Evolutionary conservation across 2,888 invertebrate genomes (phyloP), one percentile per base, ranked within the genome.

Genomic region (Agrypnus murinus): DNA sequence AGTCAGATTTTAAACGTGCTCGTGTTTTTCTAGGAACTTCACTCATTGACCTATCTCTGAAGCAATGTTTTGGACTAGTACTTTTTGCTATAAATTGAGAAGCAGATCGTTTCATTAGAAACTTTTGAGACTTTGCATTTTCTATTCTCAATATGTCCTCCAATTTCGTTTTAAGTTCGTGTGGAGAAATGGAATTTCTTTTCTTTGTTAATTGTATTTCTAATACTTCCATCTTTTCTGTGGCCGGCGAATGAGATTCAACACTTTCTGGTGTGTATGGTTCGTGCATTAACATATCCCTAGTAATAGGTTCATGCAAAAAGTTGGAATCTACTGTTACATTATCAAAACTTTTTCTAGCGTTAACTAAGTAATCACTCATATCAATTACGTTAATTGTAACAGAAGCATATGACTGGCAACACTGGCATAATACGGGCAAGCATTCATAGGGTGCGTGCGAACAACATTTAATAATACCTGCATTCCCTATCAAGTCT

Each of bases 211-310:
- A 3, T 17, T 59, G 59, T 55, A 32, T 77, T 38, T 76, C 83
- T 0, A 83, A 53, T 57, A 86, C 75, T 59, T 87, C 85, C 45
- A 80, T 78, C 4, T 86, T 80, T 73, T 87, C 90, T 0, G 89
- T 87, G 71, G 88, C 87, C 0, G 94, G 93, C 48, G 92, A 92
- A 78, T 90, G 92, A 17, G 93, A 93, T 79, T 94, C 94, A 74
- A 91, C 88, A 83, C 93, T 93, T 80, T 94, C 94, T n/a, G 94
- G 94, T 0, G 94, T 94, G 78, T 94, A 94, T 0, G 94, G 94
- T 77, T 93, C 93, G 79, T 90, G 85, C 79, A 79, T 77, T 36
- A 85, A 77, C 85, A 84, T 85, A 65, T 83, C 84, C 75, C 86
- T 86, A 77, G 87, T 83, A 74, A 87, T 85, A 71, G 84, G 85